phyloP scores from a whole-genome alignment of 1,140 invertebrate genomes.

The Archivesica marissinica region DNA sequence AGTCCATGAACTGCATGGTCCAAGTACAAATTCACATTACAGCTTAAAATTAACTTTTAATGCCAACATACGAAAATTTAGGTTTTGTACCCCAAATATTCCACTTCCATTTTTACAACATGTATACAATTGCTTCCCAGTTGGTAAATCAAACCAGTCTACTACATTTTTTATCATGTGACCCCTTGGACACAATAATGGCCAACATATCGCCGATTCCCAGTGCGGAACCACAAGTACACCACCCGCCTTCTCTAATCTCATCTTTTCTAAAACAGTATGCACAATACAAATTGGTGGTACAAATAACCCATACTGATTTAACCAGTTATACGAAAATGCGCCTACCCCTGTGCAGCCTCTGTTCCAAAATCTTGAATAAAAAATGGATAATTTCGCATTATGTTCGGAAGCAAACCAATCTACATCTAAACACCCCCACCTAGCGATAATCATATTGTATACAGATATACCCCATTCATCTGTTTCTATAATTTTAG shows the following conservation, averaged over 20 bases:
- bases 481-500: conserved; percentile 54
- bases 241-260: background rate
- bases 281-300: conserved; percentile 27
- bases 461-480: conserved; percentile 37
- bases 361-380: conserved; percentile 43
- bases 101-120: conserved; percentile 36
- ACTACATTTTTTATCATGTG: conserved; percentile 28
- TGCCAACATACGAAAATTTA: conserved; percentile 55
- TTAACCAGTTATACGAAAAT: conserved; percentile 26
- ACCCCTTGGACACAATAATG: background rate
- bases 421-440: conserved; percentile 1
- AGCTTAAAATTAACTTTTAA: conserved; percentile 12
- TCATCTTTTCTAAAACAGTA: conserved; percentile 38
- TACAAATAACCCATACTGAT: conserved; percentile 27
- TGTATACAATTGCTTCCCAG: conserved; percentile 27
- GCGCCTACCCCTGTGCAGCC: conserved; percentile 19
- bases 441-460: background rate
- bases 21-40: background rate
- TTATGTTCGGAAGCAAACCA: conserved; percentile 51
- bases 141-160: conserved; percentile 25
- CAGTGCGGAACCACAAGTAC: conserved; percentile 13
- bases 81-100: conserved; percentile 43
- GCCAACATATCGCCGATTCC: conserved; percentile 47
- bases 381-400: conserved; percentile 30
- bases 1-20: background rate